phyloP scores from a whole-genome alignment of 2,888 invertebrate genomes.

The Drosophila borealis region DNA sequence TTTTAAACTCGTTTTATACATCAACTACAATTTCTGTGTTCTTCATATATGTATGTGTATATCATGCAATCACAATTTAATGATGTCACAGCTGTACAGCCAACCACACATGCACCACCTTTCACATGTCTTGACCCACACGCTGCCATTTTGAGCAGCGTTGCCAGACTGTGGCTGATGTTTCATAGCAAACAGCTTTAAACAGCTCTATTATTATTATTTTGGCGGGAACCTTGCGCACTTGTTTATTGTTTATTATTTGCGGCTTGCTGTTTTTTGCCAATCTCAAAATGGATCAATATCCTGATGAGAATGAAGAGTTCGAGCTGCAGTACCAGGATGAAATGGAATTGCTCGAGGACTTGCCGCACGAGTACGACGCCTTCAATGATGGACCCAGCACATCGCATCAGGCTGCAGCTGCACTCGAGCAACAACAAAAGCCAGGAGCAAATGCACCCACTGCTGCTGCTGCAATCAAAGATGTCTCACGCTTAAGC shows the following conservation, averaged over 20 bases:
- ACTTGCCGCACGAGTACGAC: constrained; percentile 74
- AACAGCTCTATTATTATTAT: background rate
- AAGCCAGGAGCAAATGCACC: background rate
- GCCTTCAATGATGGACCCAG: constrained; percentile 53
- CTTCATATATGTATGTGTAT: background rate
- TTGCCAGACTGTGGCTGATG: constrained; percentile 14
- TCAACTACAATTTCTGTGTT: background rate
- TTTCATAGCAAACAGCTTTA: constrained; percentile 28
- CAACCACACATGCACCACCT: background rate
- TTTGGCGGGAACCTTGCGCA: constrained; percentile 48
- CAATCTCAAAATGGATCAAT: constrained; percentile 78
- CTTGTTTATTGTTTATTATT: constrained; percentile 41
- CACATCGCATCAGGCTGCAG: constrained; percentile 61
- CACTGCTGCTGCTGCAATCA: constrained; percentile 3
- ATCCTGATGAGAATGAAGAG: constrained; percentile 87
- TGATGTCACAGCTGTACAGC: constrained; percentile 6
- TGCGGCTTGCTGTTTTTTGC: background rate
- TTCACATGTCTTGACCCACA: background rate
- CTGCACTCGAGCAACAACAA: constrained; percentile 18
- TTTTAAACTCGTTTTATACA: background rate
- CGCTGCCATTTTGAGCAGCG: constrained; percentile 15
- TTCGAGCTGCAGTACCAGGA: constrained; percentile 90
- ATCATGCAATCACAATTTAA: background rate
- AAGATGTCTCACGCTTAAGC: constrained; percentile 38
- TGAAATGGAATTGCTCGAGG: constrained; percentile 88